These are phyloP conservation scores for Coelinius sp. DNA, from an alignment of 2,888 invertebrate genomes.

Conservation along the genomic window DNA sequence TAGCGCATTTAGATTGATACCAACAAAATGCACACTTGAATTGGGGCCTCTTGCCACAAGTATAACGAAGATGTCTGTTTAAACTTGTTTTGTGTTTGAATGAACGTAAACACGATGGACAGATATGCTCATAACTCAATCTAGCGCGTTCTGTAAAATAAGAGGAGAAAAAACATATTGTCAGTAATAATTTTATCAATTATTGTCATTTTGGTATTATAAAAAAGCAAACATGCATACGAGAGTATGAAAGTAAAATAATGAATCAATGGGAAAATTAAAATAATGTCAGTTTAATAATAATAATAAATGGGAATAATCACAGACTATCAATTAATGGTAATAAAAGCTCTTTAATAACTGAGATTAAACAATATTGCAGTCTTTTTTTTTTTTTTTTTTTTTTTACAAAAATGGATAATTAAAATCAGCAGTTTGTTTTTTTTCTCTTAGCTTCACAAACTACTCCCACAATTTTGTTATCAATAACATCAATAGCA, in stretches of 20 bases:
- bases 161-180: neutral
- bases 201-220: neutral
- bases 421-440: neutral
- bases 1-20: slow-evolving; percentile 46
- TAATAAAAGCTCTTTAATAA: neutral
- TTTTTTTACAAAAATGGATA: neutral
- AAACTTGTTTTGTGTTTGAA: slow-evolving; percentile 49
- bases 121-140: neutral
- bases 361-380: neutral
- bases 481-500: slow-evolving; percentile 44
- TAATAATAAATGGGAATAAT: neutral
- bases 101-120: slow-evolving; percentile 10
- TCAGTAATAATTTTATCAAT: neutral
- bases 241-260: neutral
- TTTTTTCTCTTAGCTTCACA: slow-evolving; percentile 29
- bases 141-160: slow-evolving; percentile 7
- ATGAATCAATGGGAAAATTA: neutral
- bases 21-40: slow-evolving; percentile 62
- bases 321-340: neutral
- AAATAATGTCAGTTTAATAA: neutral
- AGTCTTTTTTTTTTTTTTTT: neutral
- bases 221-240: neutral
- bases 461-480: slow-evolving; percentile 32
- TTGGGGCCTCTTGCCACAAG: slow-evolving; percentile 59
- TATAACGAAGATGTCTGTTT: slow-evolving; percentile 57